Percentiles rank a stretch among this genome's conserved stretches.
Evolutionary conservation across 1,140 invertebrate genomes (phyloP).

Genomic region (Drosophila murphyi): DNA sequence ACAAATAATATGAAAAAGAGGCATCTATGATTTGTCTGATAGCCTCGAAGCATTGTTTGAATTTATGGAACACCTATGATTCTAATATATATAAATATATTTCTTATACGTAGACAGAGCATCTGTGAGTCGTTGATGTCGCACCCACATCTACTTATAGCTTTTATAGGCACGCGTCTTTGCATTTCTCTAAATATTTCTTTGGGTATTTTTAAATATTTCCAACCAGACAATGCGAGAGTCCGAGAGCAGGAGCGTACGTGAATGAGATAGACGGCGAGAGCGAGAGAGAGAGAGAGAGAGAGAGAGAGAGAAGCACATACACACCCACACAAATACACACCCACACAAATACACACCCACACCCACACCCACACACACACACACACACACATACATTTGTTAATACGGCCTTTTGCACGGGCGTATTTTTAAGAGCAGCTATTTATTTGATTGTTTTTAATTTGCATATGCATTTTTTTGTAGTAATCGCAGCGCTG

Average conservation of each 20-base stretch:
- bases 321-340: neutral
- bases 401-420: neutral
- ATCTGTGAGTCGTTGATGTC: neutral
- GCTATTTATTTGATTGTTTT: neutral
- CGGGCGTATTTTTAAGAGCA: neutral
- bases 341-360: neutral
- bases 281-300: neutral
- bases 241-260: neutral
- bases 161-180: constrained; percentile 36
- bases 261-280: neutral
- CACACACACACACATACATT: neutral
- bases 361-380: neutral
- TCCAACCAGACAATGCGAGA: neutral
- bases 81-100: neutral
- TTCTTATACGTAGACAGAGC: neutral
- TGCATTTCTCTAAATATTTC: constrained; percentile 36
- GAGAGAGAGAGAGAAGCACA: neutral
- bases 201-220: constrained; percentile 33
- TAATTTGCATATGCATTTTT: no score
- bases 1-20: no score
- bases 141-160: neutral
- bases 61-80: neutral
- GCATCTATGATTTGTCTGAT: no score
- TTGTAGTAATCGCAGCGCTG: neutral
- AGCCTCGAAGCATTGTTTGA: no score